phyloP scores from a whole-genome alignment of 2,113 vertebrate genomes.

The Brachyhypopomus gauderio region DNA sequence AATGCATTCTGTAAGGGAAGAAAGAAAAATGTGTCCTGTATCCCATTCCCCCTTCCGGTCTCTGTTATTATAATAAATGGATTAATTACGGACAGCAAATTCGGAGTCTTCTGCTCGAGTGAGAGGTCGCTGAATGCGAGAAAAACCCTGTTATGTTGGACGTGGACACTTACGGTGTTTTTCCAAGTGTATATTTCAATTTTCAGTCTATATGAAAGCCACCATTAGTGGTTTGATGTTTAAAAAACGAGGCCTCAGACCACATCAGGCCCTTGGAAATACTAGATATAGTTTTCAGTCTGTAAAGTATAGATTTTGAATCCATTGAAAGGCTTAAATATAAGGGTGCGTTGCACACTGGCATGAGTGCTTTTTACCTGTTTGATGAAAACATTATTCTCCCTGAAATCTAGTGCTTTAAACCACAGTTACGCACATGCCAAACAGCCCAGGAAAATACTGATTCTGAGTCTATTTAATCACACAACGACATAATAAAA shows the following conservation, averaged over 20 bases:
- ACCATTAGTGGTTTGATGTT: constrained; percentile 18
- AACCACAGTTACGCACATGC: not conserved
- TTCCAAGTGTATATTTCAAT: not conserved
- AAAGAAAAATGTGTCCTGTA: constrained; percentile 6
- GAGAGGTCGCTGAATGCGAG: constrained; percentile 56
- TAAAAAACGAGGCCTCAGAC: not conserved
- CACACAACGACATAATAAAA: not conserved
- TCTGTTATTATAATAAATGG: constrained; percentile 60
- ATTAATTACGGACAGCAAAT: constrained; percentile 69
- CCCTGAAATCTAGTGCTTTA: not conserved
- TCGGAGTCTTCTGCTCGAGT: constrained; percentile 51
- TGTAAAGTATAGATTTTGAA: not conserved
- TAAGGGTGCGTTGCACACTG: not conserved
- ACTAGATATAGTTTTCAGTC: too few species aligned
- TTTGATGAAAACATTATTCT: constrained; percentile 6
- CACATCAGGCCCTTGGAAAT: not conserved
- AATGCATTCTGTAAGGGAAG: constrained; percentile 48
- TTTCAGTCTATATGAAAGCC: not conserved
- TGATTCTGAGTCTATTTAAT: not conserved
- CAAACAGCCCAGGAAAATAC: not conserved
- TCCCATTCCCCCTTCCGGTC: not conserved
- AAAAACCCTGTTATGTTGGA: constrained; percentile 45
- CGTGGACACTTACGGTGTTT: not conserved
- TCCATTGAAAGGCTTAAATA: not conserved
- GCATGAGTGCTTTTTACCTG: not conserved